Base-by-base conservation (phyloP, 1,140 invertebrate genomes). In the Drosophila oshimai region DNA sequence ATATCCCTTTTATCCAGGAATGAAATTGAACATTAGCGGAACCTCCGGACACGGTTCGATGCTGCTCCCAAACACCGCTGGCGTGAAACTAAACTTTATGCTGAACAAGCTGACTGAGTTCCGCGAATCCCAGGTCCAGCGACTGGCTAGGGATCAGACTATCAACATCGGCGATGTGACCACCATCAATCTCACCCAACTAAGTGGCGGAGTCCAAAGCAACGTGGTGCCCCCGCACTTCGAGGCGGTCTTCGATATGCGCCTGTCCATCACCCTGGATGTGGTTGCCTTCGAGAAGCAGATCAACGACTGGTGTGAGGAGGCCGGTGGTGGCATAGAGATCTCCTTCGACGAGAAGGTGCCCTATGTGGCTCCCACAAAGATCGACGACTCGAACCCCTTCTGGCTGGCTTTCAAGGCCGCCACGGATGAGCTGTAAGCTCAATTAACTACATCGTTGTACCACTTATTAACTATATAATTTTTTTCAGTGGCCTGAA, bases 211-310 rank as follows among this genome's bases (percentile, higher is more conserved):
- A 22, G 94, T 98, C 1, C 97, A 98, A 90, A 92, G 93, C 10
- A 99, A 99, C 91, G 97, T 99, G 1, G 93, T 99, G 33, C 98
- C 98, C 0, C 94, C 95, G 51, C 93, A 96, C 76, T 90, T 99
- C 15, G 92, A 91, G 0, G 95, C 94, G 0, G 92, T 92, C 17
- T 97, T 98, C 89, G 97, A 99, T 89, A 92, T 97, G 37, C 93
- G 98, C 5, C 89, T 98, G 6, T 93, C 96, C 1, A 93, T 95
- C 2, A 93, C 93, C 1, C 92, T 94, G 1, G 92, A 97, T 90
- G 93, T 95, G 28, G 91, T 92, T 0, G 93, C 94, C 58, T 95
- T 98, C 79, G 95, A 97, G 89, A 92, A 93, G 10, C 94, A 92
- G 91, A 73, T 93, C 1, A 92, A 94, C 26, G 81, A 93, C 33